Percentiles rank a stretch among this genome's conserved stretches.
These are phyloP conservation scores for Gymnocephalus cernua DNA, from an alignment of 2,113 vertebrate genomes.

Conservation along the genomic window DNA sequence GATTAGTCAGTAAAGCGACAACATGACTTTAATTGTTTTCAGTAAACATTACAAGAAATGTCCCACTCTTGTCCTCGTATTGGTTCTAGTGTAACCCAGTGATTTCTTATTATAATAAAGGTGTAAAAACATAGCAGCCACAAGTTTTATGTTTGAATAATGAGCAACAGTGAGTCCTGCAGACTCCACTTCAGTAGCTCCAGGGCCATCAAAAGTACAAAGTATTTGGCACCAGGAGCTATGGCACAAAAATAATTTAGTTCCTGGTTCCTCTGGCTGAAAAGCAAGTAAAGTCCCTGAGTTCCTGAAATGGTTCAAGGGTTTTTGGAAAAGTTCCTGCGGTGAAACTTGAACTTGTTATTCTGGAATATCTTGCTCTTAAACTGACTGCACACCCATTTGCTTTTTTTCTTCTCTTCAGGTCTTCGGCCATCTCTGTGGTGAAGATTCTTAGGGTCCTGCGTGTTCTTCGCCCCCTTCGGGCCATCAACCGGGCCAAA, in stretches of 20 bases:
- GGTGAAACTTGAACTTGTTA: not conserved
- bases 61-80: not conserved
- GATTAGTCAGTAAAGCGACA: not conserved
- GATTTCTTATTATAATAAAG: not conserved
- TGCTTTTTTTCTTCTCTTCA: constrained; percentile 63
- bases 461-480: constrained; percentile 94
- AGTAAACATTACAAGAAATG: not conserved
- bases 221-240: not conserved
- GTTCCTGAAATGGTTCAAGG: not conserved
- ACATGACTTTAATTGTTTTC: not conserved
- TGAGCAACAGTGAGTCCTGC: not conserved
- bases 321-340: not conserved
- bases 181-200: not conserved
- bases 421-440: constrained; percentile 98
- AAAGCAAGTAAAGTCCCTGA: not conserved
- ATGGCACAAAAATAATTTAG: not conserved
- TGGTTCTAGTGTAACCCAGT: not conserved
- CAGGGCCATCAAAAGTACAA: not conserved
- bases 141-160: not conserved
- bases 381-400: not conserved
- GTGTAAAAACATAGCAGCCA: not conserved
- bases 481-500: constrained; percentile 99
- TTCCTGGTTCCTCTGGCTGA: not conserved
- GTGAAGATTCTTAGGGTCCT: constrained; percentile 98
- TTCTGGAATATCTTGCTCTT: not conserved